Evolutionary conservation across 2,888 invertebrate genomes (phyloP), one percentile per base, ranked within the genome.

Genomic region (Hypomecis atomaria): DNA sequence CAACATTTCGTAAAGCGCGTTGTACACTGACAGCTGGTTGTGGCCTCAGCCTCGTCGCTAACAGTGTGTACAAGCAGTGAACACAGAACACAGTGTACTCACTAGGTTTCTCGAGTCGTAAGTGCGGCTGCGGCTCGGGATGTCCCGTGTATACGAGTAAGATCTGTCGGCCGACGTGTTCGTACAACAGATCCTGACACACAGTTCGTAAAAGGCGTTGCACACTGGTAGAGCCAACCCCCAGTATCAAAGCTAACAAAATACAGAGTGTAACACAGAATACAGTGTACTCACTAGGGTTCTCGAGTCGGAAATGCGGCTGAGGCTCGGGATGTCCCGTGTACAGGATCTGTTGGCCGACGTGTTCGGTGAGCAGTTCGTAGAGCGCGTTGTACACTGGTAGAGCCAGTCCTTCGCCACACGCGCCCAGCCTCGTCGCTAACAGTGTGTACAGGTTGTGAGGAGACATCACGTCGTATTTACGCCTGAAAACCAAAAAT

Each of bases 391-490:
- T 99, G 94, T 99, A 99, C 0, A 98, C 99, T 54, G 99, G 97
- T 89, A 99, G 94, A 56, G 98, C 96, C 61, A 99, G 94, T 8
- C 96, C 96, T 83, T 97, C 97, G 82, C 98, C 97, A 68, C 84
- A 65, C 60, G 87, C 86, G 66, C 86, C 85, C 77, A 99, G 94
- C 71, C 99, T 95, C 83, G 99, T 99, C 42, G 99, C 98, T 77
- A 99, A 94, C 79, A 99, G 93, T 36, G 99, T 99, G 94, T 99
- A 99, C 82, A 99, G 94, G 94, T 99, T 99, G 93, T 98, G 97
- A 1, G 99, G 98, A 72, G 98, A 98, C 98, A 99, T 99, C 59
- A 99, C 98, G 92, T 99, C 99, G 92, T 99, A 99, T 92, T 99
- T 99, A 79, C 99, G 95, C 93, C 98, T 98, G 92, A 4, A 66